Evolutionary conservation across 2,888 invertebrate species (phyloP).

Genomic region (Chironomus riparius): DNA sequence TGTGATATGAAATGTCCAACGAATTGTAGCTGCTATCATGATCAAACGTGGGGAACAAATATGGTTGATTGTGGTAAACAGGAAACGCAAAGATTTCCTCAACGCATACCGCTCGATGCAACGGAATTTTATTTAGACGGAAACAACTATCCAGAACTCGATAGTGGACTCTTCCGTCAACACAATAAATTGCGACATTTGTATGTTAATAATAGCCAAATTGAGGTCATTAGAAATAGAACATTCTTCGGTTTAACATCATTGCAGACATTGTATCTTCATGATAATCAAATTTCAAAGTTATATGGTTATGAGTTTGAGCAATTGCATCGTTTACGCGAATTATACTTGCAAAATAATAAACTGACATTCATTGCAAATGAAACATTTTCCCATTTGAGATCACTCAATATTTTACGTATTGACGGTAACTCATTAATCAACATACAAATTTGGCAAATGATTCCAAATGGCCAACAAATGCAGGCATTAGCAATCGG

Average conservation of each 20-base stretch:
- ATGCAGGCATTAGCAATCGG: constrained; percentile 68
- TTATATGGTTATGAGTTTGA: constrained; percentile 80
- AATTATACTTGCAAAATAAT: constrained; percentile 80
- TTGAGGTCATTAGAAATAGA: constrained; percentile 76
- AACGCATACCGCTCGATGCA: constrained; percentile 86
- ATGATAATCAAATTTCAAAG: constrained; percentile 71
- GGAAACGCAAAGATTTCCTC: constrained; percentile 63
- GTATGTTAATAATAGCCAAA: constrained; percentile 75
- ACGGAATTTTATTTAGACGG: constrained; percentile 89
- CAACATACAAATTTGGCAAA: constrained; percentile 70
- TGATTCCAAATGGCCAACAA: constrained; percentile 40
- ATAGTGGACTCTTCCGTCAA: constrained; percentile 81
- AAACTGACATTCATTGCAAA: constrained; percentile 69
- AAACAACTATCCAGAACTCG: constrained; percentile 73
- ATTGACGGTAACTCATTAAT: constrained; percentile 77
- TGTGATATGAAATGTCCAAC: constrained; percentile 94
- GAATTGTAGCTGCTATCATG: constrained; percentile 90
- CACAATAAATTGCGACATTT: constrained; percentile 79
- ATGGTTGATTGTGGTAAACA: constrained; percentile 81
- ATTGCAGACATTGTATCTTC: constrained; percentile 70
- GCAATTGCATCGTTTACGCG: constrained; percentile 65
- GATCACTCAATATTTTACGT: constrained; percentile 67
- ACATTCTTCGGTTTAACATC: constrained; percentile 80
- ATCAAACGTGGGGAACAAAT: constrained; percentile 86
- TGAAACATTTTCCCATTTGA: constrained; percentile 65